These are phyloP conservation scores for Cantharis rufa DNA, from an alignment of 2,888 invertebrate genomes.

Conservation along the genomic window DNA sequence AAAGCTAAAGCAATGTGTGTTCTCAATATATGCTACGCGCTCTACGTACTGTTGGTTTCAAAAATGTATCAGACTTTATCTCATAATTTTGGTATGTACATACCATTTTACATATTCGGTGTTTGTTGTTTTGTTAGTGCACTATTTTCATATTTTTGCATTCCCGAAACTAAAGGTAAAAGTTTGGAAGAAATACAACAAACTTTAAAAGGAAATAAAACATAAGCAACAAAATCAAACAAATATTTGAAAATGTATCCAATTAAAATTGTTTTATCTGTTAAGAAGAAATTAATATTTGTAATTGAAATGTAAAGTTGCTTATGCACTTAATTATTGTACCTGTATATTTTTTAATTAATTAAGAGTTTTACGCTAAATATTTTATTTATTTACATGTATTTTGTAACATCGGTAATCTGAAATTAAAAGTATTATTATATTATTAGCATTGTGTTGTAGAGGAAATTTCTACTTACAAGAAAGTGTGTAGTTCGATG, in stretches of 20 bases:
- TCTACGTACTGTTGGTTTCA: constrained; percentile 35
- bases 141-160: constrained; percentile 41
- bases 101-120: constrained; percentile 45
- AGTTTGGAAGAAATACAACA: constrained; percentile 52
- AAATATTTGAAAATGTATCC: background rate
- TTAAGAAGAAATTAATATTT: too few relatives aligned
- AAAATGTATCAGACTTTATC: constrained; percentile 46
- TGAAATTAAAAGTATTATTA: too few relatives aligned
- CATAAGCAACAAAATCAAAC: background rate
- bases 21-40: constrained; percentile 40
- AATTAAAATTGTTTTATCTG: background rate
- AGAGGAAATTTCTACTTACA: too few relatives aligned
- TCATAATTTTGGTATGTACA: constrained; percentile 41
- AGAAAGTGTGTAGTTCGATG: too few relatives aligned
- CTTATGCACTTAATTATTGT: background rate
- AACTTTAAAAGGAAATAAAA: constrained; percentile 28
- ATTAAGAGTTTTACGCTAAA: background rate
- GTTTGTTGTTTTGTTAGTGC: constrained; percentile 38
- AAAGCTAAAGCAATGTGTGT: constrained; percentile 44
- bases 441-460: too few relatives aligned
- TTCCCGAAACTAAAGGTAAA: constrained; percentile 51
- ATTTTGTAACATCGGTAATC: too few relatives aligned
- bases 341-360: background rate
- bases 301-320: background rate
- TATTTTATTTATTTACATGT: too few relatives aligned